Evolutionary conservation across 2,113 vertebrate species (phyloP).

Genomic region (Ranitomeya variabilis): DNA sequence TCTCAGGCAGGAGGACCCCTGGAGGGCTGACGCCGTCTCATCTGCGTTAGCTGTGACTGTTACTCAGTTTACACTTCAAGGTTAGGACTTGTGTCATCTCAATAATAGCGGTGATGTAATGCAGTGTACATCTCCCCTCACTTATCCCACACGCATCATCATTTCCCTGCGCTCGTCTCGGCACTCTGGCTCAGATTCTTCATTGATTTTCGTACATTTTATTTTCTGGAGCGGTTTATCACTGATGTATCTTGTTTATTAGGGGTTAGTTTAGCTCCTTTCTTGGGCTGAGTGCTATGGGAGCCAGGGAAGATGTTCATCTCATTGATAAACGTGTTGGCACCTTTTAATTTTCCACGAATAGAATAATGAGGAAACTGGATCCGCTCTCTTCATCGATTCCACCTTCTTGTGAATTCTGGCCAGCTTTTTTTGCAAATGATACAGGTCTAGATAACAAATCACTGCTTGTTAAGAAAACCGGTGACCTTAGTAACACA

Average conservation of each 20-base stretch:
- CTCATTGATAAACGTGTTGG: slow-evolving; percentile 41
- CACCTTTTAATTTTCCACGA: slow-evolving; percentile 56
- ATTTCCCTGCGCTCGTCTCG: neutral
- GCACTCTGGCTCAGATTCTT: neutral
- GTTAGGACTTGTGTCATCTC: slow-evolving; percentile 30
- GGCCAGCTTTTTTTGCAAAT: slow-evolving; percentile 44
- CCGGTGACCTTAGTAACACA: slow-evolving; percentile 40
- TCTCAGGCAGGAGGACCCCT: neutral
- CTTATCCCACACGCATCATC: neutral
- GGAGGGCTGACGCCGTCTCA: neutral
- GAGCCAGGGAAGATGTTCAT: slow-evolving; percentile 45
- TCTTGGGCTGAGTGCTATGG: slow-evolving; percentile 22
- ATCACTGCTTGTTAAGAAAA: slow-evolving; percentile 21
- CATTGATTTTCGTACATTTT: slow-evolving; percentile 37
- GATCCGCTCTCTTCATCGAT: slow-evolving; percentile 50
- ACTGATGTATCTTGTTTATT: slow-evolving; percentile 52
- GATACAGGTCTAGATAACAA: slow-evolving; percentile 46
- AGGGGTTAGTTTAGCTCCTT: slow-evolving; percentile 45
- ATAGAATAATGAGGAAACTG: slow-evolving; percentile 56
- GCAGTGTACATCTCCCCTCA: slow-evolving; percentile 13
- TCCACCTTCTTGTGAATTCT: slow-evolving; percentile 18
- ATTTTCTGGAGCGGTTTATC: slow-evolving; percentile 44
- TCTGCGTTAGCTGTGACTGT: neutral
- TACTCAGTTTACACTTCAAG: slow-evolving; percentile 34
- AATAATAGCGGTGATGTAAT: slow-evolving; percentile 30